These are phyloP conservation scores for Danaus melanippus DNA, from an alignment of 1,140 invertebrate species.

Conservation along the genomic window DNA sequence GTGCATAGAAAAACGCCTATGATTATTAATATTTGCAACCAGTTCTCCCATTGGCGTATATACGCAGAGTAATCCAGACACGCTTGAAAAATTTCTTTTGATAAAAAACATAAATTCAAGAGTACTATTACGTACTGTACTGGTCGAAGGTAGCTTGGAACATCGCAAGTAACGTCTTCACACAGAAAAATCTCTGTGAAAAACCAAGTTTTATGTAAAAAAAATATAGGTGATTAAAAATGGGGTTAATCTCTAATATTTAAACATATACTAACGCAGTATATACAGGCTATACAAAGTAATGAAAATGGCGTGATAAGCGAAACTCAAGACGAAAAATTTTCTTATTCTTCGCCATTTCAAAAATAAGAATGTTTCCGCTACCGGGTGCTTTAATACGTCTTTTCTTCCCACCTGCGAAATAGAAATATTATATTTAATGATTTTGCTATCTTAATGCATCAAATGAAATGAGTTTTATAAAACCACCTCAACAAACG, in stretches of 20 bases:
- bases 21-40: slow-evolving; percentile 85
- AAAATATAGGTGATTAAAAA: slow-evolving; percentile 2
- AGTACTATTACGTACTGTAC: slow-evolving; percentile 75
- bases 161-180: slow-evolving; percentile 58
- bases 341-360: slow-evolving; percentile 89
- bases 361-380: slow-evolving; percentile 84
- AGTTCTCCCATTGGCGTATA: slow-evolving; percentile 86
- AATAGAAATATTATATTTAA: slow-evolving; percentile 6
- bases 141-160: slow-evolving; percentile 66
- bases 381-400: slow-evolving; percentile 84
- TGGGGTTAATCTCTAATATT: slow-evolving; percentile 1
- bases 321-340: slow-evolving; percentile 85
- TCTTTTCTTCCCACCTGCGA: slow-evolving; percentile 78
- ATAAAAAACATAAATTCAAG: slow-evolving; percentile 75
- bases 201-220: slow-evolving; percentile 4
- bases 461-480: neutral
- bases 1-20: slow-evolving; percentile 76
- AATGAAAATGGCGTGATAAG: slow-evolving; percentile 85
- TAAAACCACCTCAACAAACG: slow-evolving; percentile 76
- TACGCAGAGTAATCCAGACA: slow-evolving; percentile 79
- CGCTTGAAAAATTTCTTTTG: slow-evolving; percentile 81
- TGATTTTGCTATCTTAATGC: neutral
- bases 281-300: slow-evolving; percentile 81
- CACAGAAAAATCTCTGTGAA: slow-evolving; percentile 60
- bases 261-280: slow-evolving; percentile 63